Base-by-base conservation (phyloP, 2,113 vertebrate genomes). In the Nesogale talazaci region DNA sequence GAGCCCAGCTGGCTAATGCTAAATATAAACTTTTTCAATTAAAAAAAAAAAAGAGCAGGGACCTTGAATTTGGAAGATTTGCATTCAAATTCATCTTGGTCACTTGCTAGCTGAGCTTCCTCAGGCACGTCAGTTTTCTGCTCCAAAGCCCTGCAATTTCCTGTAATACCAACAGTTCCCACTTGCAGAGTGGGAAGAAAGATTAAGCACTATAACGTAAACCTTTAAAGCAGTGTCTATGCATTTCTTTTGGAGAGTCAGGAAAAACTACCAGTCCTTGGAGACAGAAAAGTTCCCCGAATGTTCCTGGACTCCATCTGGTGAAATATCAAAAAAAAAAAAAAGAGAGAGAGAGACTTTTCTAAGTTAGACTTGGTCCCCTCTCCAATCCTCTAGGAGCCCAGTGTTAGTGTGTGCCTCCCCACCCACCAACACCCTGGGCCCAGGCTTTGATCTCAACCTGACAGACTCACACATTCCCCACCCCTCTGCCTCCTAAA, bases 371-470 rank as follows among this genome's bases (percentile, higher is more conserved):
- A 46, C 4, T n/a, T 29, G 9, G 23, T 56, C 9, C 19, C 38
- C 15, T 29, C 25, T 59, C 8, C 9, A 1, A 15, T 15, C 42
- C 23, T 12, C 6, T 42, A 16, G 27, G 70, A 79, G 25, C 22
- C 1, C 0, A 7, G 19, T 3, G 2, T 29, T 11, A 3, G 22
- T 7, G 27, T 8, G 1, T 8, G 19, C 2, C 27, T 10, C 1
- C 7, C n/a, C 69, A 25, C 9, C 70, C 46, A 52, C 46, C 46
- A 52, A 9, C 46, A 52, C 46, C 46, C 46, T 10, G 46, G 46
- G 14, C 46, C 42, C 0, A 7, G 69, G 6, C 31, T 15, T 36
- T 3, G 1, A 34, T 7, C 5, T n/a, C 72, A 8, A 17, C 80
- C 38, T 5, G 16, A 69, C 27, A 0, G 76, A n/a, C 12, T 20